These are phyloP conservation scores for Otus scops DNA, from an alignment of 2,797 vertebrate genomes.

Conservation along the genomic window DNA sequence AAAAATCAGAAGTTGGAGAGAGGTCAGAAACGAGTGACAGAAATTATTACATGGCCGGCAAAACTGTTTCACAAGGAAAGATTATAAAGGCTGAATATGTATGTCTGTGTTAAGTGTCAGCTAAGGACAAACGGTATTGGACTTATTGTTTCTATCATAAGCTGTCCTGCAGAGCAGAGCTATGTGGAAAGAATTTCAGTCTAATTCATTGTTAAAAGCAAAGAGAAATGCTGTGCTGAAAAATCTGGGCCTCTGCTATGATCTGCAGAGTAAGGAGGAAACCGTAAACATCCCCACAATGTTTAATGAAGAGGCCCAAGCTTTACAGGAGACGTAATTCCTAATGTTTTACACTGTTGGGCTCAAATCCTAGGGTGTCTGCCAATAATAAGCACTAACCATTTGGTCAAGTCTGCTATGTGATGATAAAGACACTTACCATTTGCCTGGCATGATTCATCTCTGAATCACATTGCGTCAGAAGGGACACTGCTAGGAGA, in stretches of 20 bases:
- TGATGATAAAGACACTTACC: neutral
- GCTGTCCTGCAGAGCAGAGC: neutral
- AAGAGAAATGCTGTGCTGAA: neutral
- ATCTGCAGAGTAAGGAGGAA: neutral
- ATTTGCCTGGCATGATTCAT: neutral
- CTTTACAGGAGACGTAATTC: neutral
- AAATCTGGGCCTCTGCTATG: neutral
- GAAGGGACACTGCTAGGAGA: neutral
- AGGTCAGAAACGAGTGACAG: neutral
- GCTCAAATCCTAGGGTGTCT: neutral
- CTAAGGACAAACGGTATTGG: neutral
- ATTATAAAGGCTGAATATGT: neutral
- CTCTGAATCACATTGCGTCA: neutral
- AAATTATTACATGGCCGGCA: neutral
- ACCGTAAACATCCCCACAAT: neutral
- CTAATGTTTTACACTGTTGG: neutral
- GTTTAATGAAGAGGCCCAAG: neutral
- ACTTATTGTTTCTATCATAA: neutral
- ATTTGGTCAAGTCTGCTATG: neutral
- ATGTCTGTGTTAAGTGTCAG: neutral
- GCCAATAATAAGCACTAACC: neutral
- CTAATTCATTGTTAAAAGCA: neutral
- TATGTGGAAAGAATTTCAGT: neutral
- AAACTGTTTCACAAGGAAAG: neutral
- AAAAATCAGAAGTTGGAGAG: neutral